Evolutionary conservation across 2,797 vertebrate genomes (phyloP), one percentile per base, ranked within the genome.

Genomic region (Enteromius fasciolatus): DNA sequence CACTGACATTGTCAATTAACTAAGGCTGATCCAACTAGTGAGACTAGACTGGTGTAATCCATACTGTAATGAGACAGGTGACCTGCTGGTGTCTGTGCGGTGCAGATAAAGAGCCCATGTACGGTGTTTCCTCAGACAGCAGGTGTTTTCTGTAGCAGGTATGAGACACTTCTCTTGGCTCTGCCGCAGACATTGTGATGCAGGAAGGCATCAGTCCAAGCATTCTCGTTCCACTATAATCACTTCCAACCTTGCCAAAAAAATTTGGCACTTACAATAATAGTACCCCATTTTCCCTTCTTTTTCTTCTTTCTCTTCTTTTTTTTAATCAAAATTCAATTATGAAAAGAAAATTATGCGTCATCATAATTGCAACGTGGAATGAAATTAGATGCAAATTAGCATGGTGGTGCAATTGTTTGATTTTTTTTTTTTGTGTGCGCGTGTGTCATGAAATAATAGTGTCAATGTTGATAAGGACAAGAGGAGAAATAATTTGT

Each of bases 311-410:
- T 36, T 33, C 18, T 76, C 76, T 46, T 89, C 86, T 66, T 82
- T 28, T 52, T 63, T 82, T 83, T 84, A 7, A 88, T 84, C 88
- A 79, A 87, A 92, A 93, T 93, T 93, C 89, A 93, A 91, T 94
- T 92, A 92, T 91, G 80, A 89, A 90, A 90, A 89, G 86, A 88
- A 93, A 91, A 88, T 86, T 90, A 86, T 85, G 89, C 90, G 86
- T 93, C 92, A 91, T 92, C 89, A 89, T 85, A 91, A 89, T 92
- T 90, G 86, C 87, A 85, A 93, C 91, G 89, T 82, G 86, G 80
- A 90, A 87, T 86, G 83, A 90, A 93, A 93, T 92, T 88, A 92
- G 89, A 94, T 94, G 92, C 91, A 92, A 92, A 94, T 94, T 88
- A 92, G 89, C 89, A 85, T 89, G 88, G 86, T 88, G 64, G 87